A percentile compares a stretch with the other conserved stretches of the same genome.
phyloP scores from a whole-genome alignment of 2,888 invertebrate species.

The Frankliniella fusca region DNA sequence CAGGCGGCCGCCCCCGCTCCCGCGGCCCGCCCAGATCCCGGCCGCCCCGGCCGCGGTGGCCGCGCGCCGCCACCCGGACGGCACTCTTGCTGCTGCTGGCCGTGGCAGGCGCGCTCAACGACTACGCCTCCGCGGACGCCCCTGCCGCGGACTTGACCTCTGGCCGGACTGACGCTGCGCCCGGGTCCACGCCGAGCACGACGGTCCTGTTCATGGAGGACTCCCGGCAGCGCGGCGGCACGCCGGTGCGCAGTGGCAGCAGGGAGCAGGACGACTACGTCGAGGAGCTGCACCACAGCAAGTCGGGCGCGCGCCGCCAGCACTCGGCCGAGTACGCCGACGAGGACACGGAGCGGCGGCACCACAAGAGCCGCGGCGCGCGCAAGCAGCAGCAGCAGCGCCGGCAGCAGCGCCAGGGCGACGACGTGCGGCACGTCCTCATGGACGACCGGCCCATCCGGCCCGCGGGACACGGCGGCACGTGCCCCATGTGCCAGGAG shows the following conservation, averaged over 20 bases:
- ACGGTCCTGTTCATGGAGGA: neutral
- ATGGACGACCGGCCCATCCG: constrained; percentile 31
- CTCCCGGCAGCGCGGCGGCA: neutral
- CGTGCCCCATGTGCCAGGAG: constrained; percentile 54
- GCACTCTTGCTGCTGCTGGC: neutral
- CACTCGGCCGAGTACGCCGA: neutral
- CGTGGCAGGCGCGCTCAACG: neutral
- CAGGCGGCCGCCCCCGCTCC: neutral
- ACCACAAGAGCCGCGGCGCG: neutral
- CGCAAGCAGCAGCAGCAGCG: constrained; percentile 19
- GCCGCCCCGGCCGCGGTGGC: neutral
- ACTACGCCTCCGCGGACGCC: neutral
- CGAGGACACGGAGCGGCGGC: neutral
- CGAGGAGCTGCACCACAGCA: neutral
- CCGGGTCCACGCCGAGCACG: neutral
- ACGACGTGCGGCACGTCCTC: neutral
- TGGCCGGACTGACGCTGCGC: too few species aligned
- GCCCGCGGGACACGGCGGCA: constrained; percentile 39
- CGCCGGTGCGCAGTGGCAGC: neutral
- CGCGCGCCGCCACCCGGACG: neutral
- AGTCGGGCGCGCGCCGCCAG: neutral
- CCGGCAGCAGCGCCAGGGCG: neutral
- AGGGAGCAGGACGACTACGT: neutral
- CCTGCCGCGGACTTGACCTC: neutral
- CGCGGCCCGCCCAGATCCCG: neutral